Percentiles rank a stretch among this genome's conserved stretches.
Evolutionary conservation across 1,140 invertebrate species (phyloP).

Genomic region (Trigoniulus corallinus): DNA sequence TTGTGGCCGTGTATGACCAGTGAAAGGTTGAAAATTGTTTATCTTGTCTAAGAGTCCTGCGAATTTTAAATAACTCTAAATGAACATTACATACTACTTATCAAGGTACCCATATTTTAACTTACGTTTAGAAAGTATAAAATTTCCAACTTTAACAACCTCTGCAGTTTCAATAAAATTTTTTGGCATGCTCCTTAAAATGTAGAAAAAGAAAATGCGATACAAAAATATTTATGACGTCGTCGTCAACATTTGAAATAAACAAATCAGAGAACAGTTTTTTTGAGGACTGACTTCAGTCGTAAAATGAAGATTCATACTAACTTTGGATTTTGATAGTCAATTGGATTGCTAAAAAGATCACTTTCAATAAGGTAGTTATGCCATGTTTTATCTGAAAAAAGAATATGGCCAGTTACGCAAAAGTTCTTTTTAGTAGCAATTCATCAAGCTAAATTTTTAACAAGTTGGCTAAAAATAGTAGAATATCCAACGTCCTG

Average conservation of each 20-base stretch:
- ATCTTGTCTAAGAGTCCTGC: slow-evolving; percentile 54
- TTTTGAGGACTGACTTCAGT: neutral
- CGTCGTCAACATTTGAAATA: no score
- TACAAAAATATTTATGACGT: no score
- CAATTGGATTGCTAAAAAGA: slow-evolving; percentile 48
- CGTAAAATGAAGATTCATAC: slow-evolving; percentile 15
- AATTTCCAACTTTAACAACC: slow-evolving; percentile 10
- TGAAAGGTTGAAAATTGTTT: slow-evolving; percentile 54
- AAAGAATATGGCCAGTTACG: no score
- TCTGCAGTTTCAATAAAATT: slow-evolving; percentile 30
- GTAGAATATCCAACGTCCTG: no score
- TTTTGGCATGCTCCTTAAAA: no score
- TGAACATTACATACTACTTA: neutral
- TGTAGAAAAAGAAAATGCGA: no score
- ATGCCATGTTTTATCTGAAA: slow-evolving; percentile 45
- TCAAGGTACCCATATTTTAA: no score
- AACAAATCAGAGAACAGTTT: neutral
- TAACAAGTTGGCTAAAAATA: no score
- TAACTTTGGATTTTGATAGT: slow-evolving; percentile 61
- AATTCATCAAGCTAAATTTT: no score
- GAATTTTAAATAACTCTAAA: neutral
- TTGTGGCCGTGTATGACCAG: slow-evolving; percentile 65
- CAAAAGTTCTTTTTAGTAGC: no score
- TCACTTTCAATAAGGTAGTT: slow-evolving; percentile 61
- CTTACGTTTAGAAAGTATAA: neutral